Evolutionary conservation across 2,113 vertebrate species (phyloP).

Genomic region (Verasper variegatus): DNA sequence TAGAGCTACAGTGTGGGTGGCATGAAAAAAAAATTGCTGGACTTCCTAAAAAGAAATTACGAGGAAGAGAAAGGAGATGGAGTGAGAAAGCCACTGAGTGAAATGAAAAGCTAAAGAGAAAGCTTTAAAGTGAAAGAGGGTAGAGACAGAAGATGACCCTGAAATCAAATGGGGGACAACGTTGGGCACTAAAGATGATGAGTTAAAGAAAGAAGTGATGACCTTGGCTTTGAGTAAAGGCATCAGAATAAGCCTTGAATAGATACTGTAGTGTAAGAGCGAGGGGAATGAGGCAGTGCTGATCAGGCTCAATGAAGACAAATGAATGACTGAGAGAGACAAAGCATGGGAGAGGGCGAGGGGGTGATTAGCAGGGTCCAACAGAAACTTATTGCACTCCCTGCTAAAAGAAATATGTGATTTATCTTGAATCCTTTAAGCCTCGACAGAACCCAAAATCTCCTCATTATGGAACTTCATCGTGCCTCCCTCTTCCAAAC

Average conservation of each 20-base stretch:
- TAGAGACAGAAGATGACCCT: slow-evolving; percentile 8
- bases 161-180: slow-evolving; percentile 34
- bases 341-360: slow-evolving; percentile 33
- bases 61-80: slow-evolving; percentile 10
- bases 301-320: slow-evolving; percentile 55
- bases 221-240: slow-evolving; percentile 49
- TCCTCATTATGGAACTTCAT: slow-evolving; percentile 68
- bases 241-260: slow-evolving; percentile 34
- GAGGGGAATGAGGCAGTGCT: slow-evolving; percentile 7
- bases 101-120: background rate
- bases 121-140: slow-evolving; percentile 2
- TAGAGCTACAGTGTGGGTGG: slow-evolving; percentile 5
- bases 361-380: slow-evolving; percentile 57
- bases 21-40: background rate
- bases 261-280: slow-evolving; percentile 3
- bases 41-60: background rate
- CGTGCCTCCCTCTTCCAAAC: slow-evolving; percentile 15
- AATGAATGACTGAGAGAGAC: slow-evolving; percentile 60
- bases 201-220: slow-evolving; percentile 41
- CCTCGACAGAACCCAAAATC: slow-evolving; percentile 59
- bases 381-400: slow-evolving; percentile 45
- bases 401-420: slow-evolving; percentile 51
- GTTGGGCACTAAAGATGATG: slow-evolving; percentile 14
- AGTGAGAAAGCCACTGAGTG: background rate
- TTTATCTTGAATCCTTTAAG: slow-evolving; percentile 68